Percentiles rank a stretch among this genome's conserved stretches.
These are phyloP conservation scores for Tachysurus vachellii DNA, from an alignment of 2,113 vertebrate genomes.

Conservation along the genomic window DNA sequence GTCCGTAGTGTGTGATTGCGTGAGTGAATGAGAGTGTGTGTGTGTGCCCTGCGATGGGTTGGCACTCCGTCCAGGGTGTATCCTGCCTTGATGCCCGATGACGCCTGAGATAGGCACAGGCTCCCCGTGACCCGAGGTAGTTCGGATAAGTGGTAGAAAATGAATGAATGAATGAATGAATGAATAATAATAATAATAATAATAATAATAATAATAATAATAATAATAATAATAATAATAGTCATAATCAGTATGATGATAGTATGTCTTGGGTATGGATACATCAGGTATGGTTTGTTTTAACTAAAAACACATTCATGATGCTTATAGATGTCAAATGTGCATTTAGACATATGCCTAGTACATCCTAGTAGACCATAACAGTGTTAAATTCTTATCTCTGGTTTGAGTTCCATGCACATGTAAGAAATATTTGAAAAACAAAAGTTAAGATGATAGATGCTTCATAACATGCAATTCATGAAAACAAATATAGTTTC, in stretches of 20 bases:
- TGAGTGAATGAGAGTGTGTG: no score
- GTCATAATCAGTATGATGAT: neutral
- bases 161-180: no score
- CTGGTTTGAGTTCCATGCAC: neutral
- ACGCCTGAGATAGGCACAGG: no score
- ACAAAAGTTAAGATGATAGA: neutral
- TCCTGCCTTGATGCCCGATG: no score
- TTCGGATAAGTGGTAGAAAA: no score
- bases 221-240: neutral
- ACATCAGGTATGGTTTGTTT: neutral
- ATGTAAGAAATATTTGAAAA: neutral
- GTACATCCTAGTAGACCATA: neutral
- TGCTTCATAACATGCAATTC: neutral
- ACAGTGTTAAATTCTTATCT: neutral
- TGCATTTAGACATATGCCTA: neutral
- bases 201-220: neutral
- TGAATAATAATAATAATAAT: neutral
- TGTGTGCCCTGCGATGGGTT: no score
- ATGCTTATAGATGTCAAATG: neutral
- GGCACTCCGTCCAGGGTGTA: no score
- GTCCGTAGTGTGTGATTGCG: no score
- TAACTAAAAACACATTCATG: neutral
- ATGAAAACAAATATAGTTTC: neutral
- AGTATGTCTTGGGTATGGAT: neutral
- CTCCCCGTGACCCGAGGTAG: no score